Base-by-base conservation (phyloP, 2,888 invertebrate genomes). In the Psococerastis gibbosa region DNA sequence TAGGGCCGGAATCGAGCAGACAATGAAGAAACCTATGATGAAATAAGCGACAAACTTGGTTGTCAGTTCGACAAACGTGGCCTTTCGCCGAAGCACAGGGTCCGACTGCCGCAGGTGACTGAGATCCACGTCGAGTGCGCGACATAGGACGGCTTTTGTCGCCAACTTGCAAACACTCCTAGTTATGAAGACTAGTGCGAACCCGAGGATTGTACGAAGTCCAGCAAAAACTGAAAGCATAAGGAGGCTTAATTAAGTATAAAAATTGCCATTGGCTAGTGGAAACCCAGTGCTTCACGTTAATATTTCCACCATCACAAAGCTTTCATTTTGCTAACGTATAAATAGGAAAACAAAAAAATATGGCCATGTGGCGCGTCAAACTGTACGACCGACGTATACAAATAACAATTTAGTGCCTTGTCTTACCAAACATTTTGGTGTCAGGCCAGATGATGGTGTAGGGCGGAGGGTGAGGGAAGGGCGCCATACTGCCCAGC, bases 1-100 rank as follows among this genome's bases (percentile, higher is more conserved):
- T 22, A 84, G 68, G 52, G 75, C 73, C 1, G 91, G 91, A 50
- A 84, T 68, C 38, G 79, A 60, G 58, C 77, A 84, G 1, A 78
- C 69, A 2, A 78, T 78, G 58, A 77, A 79, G 51, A 88, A 71
- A 0, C 89, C 85, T 35, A 91, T 76, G 56, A 78, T 67, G 3
- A 73, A 74, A 58, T 81, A 89, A 20, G 79, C 78, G 47, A 87
- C 66, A 61, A 81, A 91, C 57, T 85, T 88, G 56, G 80, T 79
- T 46, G 79, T 73, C 50, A 88, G 68, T 56, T 91, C 91, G 0
- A 88, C 78, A 22, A 77, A 9, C 13, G 35, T 34, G 6, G 13
- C 35, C 18, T 16, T 34, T 15, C 11, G 6, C 27, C 27, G 6
- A 6, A 27, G 11, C 6, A 27, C 11, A 6, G 27, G 27, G 11